Conservation (phyloP, 1,140 invertebrate genomes). For the Aricia agestis region DNA sequence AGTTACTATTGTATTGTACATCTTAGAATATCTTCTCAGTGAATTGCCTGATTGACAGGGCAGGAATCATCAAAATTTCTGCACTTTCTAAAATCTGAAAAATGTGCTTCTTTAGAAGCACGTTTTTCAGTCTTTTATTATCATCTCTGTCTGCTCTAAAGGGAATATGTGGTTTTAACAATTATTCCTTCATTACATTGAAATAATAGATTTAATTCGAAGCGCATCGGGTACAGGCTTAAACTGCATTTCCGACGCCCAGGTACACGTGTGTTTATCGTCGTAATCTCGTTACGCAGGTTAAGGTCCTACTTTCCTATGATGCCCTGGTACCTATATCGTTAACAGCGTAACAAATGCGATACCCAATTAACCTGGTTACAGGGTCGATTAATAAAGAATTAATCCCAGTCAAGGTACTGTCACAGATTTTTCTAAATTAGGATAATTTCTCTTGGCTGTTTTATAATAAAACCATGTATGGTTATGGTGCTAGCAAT, state of each 20-base stretch:
- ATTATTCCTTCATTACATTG: neutral
- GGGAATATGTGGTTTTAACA: neutral
- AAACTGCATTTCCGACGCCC: neutral
- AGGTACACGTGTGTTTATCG: neutral
- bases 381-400: neutral
- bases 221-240: neutral
- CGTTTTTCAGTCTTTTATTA: too few relatives aligned
- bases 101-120: too few relatives aligned
- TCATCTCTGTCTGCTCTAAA: too few relatives aligned
- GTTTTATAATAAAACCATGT: neutral
- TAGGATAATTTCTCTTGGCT: neutral
- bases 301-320: conserved; percentile 5
- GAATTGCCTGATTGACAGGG: too few relatives aligned
- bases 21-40: too few relatives aligned
- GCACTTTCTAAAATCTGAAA: neutral
- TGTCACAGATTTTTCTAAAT: neutral
- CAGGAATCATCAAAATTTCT: too few relatives aligned
- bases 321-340: neutral
- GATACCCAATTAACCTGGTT: neutral
- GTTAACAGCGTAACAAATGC: neutral
- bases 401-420: neutral
- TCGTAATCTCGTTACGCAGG: conserved; percentile 5
- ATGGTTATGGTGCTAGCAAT: too few relatives aligned
- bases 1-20: too few relatives aligned
- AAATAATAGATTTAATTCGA: neutral